Conservation (phyloP, 2,888 invertebrate species). For the Torymus auratus region DNA sequence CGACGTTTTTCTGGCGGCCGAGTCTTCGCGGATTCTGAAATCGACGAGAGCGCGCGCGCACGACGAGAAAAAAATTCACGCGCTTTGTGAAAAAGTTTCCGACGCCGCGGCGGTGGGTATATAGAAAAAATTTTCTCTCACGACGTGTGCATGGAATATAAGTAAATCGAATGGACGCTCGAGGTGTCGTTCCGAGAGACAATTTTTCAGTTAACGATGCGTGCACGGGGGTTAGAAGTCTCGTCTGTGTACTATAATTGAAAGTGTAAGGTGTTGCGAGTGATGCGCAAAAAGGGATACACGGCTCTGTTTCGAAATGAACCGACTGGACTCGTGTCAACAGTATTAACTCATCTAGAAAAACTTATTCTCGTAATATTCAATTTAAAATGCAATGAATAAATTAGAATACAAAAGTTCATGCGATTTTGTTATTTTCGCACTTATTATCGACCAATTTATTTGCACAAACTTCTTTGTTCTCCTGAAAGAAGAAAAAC, state of each 20-base stretch:
- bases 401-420: no score
- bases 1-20: neutral
- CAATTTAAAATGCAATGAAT: no score
- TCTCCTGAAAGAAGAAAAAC: neutral
- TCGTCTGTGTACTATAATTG: no score
- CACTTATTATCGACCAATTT: no score
- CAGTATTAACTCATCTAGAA: no score
- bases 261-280: no score
- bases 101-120: neutral
- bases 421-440: no score
- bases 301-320: no score
- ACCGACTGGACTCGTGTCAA: no score
- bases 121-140: slow-evolving; percentile 25
- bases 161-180: no score
- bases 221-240: neutral
- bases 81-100: slow-evolving; percentile 20
- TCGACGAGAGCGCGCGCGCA: neutral
- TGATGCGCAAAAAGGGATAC: no score
- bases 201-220: neutral
- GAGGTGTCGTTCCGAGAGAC: neutral
- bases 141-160: neutral
- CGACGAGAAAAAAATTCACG: slow-evolving; percentile 6
- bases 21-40: neutral
- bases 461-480: neutral
- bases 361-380: no score